Percentiles rank a stretch among this genome's conserved stretches.
Conservation (phyloP, 2,797 vertebrate species). For the Enteromius anoplus region DNA sequence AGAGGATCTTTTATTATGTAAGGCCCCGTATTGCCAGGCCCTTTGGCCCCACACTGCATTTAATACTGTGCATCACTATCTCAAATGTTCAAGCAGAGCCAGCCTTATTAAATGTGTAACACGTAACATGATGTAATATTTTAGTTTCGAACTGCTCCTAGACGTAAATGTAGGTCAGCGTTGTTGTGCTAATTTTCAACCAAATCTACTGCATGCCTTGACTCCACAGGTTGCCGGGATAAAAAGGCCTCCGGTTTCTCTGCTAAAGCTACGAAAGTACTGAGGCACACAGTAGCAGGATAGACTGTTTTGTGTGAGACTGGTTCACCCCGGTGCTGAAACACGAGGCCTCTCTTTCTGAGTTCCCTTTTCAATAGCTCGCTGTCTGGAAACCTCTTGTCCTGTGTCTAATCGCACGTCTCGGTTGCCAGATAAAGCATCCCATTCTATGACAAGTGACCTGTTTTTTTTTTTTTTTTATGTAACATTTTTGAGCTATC, state of each 20-base stretch:
- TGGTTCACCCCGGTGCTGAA: slow-evolving; percentile 70
- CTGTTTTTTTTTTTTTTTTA: slow-evolving; percentile 66
- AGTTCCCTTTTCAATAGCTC: slow-evolving; percentile 71
- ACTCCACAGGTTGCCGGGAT: slow-evolving; percentile 65
- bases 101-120: slow-evolving; percentile 31
- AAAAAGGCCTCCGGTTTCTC: slow-evolving; percentile 65
- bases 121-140: slow-evolving; percentile 32
- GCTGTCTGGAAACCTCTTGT: slow-evolving; percentile 75
- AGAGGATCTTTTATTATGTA: slow-evolving; percentile 44
- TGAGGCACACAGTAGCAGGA: slow-evolving; percentile 70
- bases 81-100: slow-evolving; percentile 7
- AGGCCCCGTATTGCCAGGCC: slow-evolving; percentile 27
- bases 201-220: slow-evolving; percentile 37
- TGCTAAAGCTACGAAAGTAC: slow-evolving; percentile 65
- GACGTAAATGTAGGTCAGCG: slow-evolving; percentile 42
- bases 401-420: slow-evolving; percentile 74
- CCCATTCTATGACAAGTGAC: slow-evolving; percentile 78
- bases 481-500: slow-evolving; percentile 71
- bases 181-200: slow-evolving; percentile 38
- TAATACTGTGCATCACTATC: slow-evolving; percentile 14
- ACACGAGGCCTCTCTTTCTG: slow-evolving; percentile 78
- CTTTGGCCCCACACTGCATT: slow-evolving; percentile 23
- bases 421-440: slow-evolving; percentile 73
- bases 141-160: slow-evolving; percentile 17
- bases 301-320: slow-evolving; percentile 68